Percentiles rank a stretch among this genome's conserved stretches.
Evolutionary conservation across 2,797 vertebrate genomes (phyloP).

Genomic region (Mycteria americana): DNA sequence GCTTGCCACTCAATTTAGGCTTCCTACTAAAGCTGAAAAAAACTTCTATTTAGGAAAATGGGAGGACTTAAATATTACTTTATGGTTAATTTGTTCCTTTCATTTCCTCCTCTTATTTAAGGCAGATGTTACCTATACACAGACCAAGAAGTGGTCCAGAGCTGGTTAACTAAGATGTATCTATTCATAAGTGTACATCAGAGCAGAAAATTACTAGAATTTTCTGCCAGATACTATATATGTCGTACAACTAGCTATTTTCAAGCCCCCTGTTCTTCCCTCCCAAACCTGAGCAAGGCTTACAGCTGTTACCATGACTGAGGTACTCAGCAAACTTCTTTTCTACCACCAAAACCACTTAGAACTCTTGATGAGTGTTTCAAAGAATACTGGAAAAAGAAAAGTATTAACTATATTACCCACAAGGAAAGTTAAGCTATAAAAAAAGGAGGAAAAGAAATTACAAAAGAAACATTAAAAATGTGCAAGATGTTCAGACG

Average conservation of each 20-base stretch:
- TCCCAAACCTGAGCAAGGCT: background rate
- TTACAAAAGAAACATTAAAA: background rate
- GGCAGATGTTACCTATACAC: background rate
- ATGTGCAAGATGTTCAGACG: background rate
- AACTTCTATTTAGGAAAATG: background rate
- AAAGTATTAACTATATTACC: background rate
- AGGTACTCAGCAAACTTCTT: background rate
- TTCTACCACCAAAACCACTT: background rate
- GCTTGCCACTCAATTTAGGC: background rate
- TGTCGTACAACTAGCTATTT: background rate
- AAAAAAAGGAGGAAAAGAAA: background rate
- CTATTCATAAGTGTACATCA: background rate
- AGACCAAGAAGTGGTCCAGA: background rate
- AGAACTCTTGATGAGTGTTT: background rate
- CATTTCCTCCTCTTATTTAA: background rate
- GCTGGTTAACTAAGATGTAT: background rate
- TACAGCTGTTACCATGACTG: background rate
- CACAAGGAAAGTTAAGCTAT: background rate
- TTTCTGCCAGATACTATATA: background rate
- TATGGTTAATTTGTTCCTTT: background rate
- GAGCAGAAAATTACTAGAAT: background rate
- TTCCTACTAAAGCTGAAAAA: background rate
- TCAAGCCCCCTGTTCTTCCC: background rate
- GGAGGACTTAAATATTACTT: background rate
- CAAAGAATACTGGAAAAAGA: background rate